Evolutionary conservation across 2,113 vertebrate species (phyloP).

Genomic region (Pristiophorus japonicus): DNA sequence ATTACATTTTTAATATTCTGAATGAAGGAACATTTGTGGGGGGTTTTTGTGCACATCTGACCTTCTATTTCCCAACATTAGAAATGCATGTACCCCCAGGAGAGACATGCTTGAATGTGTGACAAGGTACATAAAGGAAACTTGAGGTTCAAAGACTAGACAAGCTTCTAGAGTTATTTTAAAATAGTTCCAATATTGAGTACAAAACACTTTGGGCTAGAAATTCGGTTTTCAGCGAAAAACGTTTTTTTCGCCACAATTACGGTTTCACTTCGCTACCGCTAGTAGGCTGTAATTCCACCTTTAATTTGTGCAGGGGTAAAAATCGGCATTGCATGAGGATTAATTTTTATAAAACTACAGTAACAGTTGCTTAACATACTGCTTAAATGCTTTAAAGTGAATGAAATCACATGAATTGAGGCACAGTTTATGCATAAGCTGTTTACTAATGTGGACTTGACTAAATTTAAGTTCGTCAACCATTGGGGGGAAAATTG

Average conservation of each 20-base stretch:
- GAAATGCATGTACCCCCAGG: too few relatives aligned
- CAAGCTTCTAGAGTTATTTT: not conserved
- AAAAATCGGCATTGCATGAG: too few relatives aligned
- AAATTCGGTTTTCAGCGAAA: too few relatives aligned
- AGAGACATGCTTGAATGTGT: too few relatives aligned
- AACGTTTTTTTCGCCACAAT: too few relatives aligned
- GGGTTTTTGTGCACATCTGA: not conserved
- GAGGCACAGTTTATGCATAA: not conserved
- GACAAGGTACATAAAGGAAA: not conserved
- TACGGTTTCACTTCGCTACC: too few relatives aligned
- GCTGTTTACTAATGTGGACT: not conserved
- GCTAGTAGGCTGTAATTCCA: too few relatives aligned
- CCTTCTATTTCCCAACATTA: not conserved
- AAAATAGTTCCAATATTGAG: not conserved
- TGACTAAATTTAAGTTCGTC: not conserved
- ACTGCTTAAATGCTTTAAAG: not conserved
- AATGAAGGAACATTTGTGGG: not conserved
- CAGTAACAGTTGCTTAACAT: not conserved
- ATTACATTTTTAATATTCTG: not conserved
- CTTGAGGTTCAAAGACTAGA: not conserved
- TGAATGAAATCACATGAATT: not conserved
- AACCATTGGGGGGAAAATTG: not conserved
- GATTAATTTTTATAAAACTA: too few relatives aligned
- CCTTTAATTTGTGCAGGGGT: too few relatives aligned
- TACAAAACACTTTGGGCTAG: too few relatives aligned